A percentile compares a stretch with the other conserved stretches of the same genome.
Conservation (phyloP, 1,140 invertebrate genomes). For the Eulimnadia texana region DNA sequence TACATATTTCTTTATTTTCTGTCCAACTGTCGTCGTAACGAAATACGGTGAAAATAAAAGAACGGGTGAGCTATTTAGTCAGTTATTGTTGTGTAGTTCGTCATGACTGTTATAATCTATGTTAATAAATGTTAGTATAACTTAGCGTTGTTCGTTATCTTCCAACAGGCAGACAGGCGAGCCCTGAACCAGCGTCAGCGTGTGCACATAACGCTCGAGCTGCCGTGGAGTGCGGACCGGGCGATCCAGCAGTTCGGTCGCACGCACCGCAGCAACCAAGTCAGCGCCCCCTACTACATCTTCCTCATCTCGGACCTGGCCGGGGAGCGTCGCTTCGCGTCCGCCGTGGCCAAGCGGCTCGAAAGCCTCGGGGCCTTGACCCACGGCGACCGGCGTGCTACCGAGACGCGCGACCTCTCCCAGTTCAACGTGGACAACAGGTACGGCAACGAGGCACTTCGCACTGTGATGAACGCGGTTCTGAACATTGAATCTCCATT, state of each 20-base stretch:
- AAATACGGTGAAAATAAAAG: too few relatives aligned
- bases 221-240: constrained; percentile 97
- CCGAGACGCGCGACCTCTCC: constrained; percentile 90
- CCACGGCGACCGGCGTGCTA: constrained; percentile 93
- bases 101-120: too few relatives aligned
- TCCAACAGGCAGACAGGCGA: constrained; percentile 71
- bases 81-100: too few relatives aligned
- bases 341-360: constrained; percentile 88
- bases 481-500: constrained; percentile 59
- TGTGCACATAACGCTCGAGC: constrained; percentile 96
- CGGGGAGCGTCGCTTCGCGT: constrained; percentile 89
- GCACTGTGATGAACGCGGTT: constrained; percentile 84
- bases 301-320: constrained; percentile 97
- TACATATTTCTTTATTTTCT: background rate
- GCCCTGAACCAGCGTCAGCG: constrained; percentile 80
- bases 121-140: too few relatives aligned
- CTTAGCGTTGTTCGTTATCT: too few relatives aligned
- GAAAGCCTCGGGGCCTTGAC: constrained; percentile 90
- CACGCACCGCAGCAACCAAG: constrained; percentile 69
- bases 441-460: constrained; percentile 51
- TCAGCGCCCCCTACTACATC: constrained; percentile 84
- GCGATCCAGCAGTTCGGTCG: constrained; percentile 98
- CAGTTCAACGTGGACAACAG: constrained; percentile 60
- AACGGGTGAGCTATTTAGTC: too few relatives aligned
- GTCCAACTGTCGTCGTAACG: too few relatives aligned